Evolutionary conservation across 2,888 invertebrate genomes (phyloP), one percentile per base, ranked within the genome.

Genomic region (Notocelia uddmanniana): DNA sequence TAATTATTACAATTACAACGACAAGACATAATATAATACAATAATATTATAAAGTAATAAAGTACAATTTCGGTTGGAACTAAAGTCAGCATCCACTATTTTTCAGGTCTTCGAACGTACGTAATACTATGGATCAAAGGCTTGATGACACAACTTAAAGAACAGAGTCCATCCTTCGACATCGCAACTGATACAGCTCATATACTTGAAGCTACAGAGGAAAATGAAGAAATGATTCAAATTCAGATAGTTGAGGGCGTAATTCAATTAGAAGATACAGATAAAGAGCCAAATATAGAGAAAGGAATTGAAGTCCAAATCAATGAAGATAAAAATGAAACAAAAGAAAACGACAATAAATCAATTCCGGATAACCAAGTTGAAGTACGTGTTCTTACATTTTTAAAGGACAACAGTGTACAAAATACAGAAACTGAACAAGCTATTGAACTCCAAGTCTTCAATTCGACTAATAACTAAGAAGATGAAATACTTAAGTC

Each of bases 51-150:
- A n/a, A n/a, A n/a, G n/a, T n/a, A n/a, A n/a, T n/a, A n/a, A n/a
- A n/a, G n/a, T n/a, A n/a, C n/a, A n/a, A n/a, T 11, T 34, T 34
- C 9, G 11, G 11, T 0, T 11, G 34, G 34, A 2, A 34, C 1
- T 34, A 10, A 34, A 34, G 34, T 34, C 2, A 34, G 34, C 34
- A 34, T 45, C 9, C 10, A 6, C n/a, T 18, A 6, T 48, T 54
- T 55, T 58, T 18, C 18, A 58, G 57, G 18, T 58, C 13, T 34
- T 0, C 18, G 57, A 34, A 13, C 57, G 19, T 58, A 13, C 34
- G 31, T 58, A 13, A 58, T 58, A 34, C 0, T 58, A 34, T 58
- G 31, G 57, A 19, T 34, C 6, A 58, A 58, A 31, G 34, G 57
- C 31, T 13, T 34, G n/a, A 18, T 18, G 11, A 6, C 11, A 18